These are phyloP conservation scores for Diadromus collaris DNA, from an alignment of 2,888 invertebrate species.

Conservation along the genomic window DNA sequence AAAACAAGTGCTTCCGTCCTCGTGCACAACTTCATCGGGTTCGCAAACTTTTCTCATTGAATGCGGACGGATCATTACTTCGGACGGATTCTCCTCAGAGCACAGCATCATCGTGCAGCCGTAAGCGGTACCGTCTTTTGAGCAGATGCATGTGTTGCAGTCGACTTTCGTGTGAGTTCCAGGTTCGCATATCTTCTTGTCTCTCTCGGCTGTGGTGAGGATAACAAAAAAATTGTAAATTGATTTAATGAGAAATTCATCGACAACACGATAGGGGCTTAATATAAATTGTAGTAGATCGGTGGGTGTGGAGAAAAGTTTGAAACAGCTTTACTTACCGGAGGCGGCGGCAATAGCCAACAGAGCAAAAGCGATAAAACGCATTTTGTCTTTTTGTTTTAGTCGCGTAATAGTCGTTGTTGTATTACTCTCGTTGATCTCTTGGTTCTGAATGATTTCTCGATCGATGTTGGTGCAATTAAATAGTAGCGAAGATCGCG, in stretches of 20 bases:
- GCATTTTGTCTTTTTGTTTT: constrained; percentile 28
- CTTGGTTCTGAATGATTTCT: constrained; percentile 43
- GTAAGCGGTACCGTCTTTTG: constrained; percentile 74
- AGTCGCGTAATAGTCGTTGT: neutral
- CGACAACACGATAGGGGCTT: neutral
- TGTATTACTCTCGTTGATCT: constrained; percentile 6
- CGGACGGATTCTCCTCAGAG: constrained; percentile 56
- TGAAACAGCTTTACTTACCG: neutral
- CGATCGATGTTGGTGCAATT: constrained; percentile 19
- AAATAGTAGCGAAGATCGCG: constrained; percentile 50
- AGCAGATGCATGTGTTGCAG: constrained; percentile 83
- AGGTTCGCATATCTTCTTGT: constrained; percentile 48
- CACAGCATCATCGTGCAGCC: constrained; percentile 65
- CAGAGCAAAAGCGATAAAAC: constrained; percentile 14
- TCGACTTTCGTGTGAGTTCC: constrained; percentile 80
- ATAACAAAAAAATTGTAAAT: neutral
- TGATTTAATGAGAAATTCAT: neutral
- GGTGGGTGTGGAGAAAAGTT: neutral
- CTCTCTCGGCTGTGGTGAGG: constrained; percentile 6
- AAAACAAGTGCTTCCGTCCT: neutral
- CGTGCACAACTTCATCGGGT: neutral
- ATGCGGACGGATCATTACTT: constrained; percentile 44
- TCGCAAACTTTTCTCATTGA: neutral
- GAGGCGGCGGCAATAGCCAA: constrained; percentile 6
- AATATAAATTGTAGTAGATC: neutral